Base-by-base conservation (phyloP, 2,797 vertebrate genomes). In the Gallirallus australis region DNA sequence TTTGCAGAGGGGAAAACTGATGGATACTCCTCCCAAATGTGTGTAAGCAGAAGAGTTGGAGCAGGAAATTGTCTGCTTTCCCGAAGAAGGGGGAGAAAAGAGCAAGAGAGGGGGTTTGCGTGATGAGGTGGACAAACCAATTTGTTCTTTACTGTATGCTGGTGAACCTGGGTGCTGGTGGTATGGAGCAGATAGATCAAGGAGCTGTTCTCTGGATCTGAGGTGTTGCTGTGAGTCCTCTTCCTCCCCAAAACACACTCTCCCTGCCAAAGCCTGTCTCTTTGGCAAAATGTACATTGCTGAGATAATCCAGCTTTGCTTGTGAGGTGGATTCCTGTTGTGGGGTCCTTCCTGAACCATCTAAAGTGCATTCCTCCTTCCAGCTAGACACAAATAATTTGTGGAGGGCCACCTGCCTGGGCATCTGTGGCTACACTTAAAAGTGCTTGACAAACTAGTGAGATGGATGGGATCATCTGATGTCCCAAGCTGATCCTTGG, bases 251-350 rank as follows among this genome's bases (percentile, higher is more conserved):
- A 76, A 82, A 28, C 30, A 24, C 64, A 24, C 17, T 35, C 1
- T 39, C n/a, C n/a, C 7, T 84, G n/a, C 42, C 25, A 17, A 77
- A 64, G 33, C 47, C 71, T 80, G 18, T 82, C 15, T 45, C 24
- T 70, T 35, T 53, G 53, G 25, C 42, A 56, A 25, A 39, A 27
- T 0, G 1, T 57, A 25, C 0, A 0, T 42, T 39, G 17, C 7
- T 89, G 15, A 19, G 30, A 54, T 93, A 69, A 72, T 75, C 39
- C 31, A 61, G 21, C 15, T 76, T 76, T 68, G 37, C 15, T n/a
- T 54, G 35, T 61, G 61, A 86, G 50, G 39, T 78, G 31, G 28
- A 6, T 83, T 25, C 24, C 50, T 82, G 16, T 54, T 76, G 15
- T 6, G 54, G 72, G 63, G 73, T 12, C 2, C 16, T 53, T 78